Evolutionary conservation across 2,888 invertebrate species (phyloP).

Genomic region (Drosophila birchii): DNA sequence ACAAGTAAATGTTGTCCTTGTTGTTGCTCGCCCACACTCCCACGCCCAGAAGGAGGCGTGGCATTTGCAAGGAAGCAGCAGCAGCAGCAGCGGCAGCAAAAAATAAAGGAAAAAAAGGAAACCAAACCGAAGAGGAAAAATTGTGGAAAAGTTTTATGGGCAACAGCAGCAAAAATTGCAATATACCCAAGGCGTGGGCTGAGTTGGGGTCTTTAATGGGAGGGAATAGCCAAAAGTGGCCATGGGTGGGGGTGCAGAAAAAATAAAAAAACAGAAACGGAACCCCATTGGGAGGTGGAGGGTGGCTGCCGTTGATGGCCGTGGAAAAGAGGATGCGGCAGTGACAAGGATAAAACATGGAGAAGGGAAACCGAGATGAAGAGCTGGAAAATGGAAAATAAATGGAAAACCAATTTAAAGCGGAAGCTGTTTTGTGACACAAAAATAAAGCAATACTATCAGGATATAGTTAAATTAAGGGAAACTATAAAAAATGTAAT

Average conservation of each 20-base stretch:
- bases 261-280: slow-evolving; percentile 1
- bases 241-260: slow-evolving; percentile 39
- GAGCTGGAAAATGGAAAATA: slow-evolving; percentile 27
- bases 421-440: slow-evolving; percentile 13
- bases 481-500: not conserved
- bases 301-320: slow-evolving; percentile 70
- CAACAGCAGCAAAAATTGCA: slow-evolving; percentile 81
- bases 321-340: slow-evolving; percentile 56
- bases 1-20: slow-evolving; percentile 81
- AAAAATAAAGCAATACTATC: slow-evolving; percentile 51
- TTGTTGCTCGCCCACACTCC: slow-evolving; percentile 63
- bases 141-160: slow-evolving; percentile 78
- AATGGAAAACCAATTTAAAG: slow-evolving; percentile 51
- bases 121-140: slow-evolving; percentile 60
- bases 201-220: slow-evolving; percentile 5
- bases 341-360: slow-evolving; percentile 56
- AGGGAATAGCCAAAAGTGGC: slow-evolving; percentile 11
- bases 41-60: slow-evolving; percentile 36
- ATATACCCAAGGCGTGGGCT: slow-evolving; percentile 65
- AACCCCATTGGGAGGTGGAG: not conserved
- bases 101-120: slow-evolving; percentile 30
- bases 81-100: slow-evolving; percentile 35
- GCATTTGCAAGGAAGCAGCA: slow-evolving; percentile 32
- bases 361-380: slow-evolving; percentile 19
- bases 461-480: slow-evolving; percentile 25